phyloP scores from a whole-genome alignment of 2,113 vertebrate genomes.

The Microcebus lehilahytsara region DNA sequence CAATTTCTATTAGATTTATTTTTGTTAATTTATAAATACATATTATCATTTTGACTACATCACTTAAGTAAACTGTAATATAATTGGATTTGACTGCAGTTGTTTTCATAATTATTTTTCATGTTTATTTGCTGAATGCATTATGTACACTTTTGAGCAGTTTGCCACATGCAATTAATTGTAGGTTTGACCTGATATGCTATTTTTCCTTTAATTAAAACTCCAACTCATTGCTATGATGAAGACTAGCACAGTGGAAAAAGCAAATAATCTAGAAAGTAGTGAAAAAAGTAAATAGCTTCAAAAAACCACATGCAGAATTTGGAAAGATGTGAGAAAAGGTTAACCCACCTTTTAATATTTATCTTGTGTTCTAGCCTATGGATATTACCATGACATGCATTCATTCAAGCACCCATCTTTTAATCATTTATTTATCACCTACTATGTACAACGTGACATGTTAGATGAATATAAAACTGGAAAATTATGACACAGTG shows the following conservation, averaged over 20 bases:
- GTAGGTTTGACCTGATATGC: slow-evolving; percentile 12
- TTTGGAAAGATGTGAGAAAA: neutral
- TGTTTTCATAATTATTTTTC: slow-evolving; percentile 74
- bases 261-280: neutral
- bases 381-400: neutral
- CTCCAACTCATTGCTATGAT: neutral
- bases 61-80: slow-evolving; percentile 26
- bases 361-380: neutral
- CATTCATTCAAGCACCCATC: neutral
- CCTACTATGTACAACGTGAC: neutral
- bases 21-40: slow-evolving; percentile 59
- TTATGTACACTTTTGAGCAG: slow-evolving; percentile 68
- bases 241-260: neutral
- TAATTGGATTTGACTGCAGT: slow-evolving; percentile 67
- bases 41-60: slow-evolving; percentile 14
- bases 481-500: neutral
- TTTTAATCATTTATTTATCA: neutral
- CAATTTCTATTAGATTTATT: slow-evolving; percentile 43
- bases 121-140: slow-evolving; percentile 56
- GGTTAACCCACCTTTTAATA: neutral
- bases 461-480: neutral
- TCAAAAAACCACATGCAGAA: neutral
- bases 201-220: slow-evolving; percentile 56
- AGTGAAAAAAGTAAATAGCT: neutral
- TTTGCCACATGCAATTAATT: slow-evolving; percentile 59